A percentile compares a stretch with the other conserved stretches of the same genome.
Evolutionary conservation across 1,140 invertebrate species (phyloP).

Genomic region (Andrena cerasifolii): DNA sequence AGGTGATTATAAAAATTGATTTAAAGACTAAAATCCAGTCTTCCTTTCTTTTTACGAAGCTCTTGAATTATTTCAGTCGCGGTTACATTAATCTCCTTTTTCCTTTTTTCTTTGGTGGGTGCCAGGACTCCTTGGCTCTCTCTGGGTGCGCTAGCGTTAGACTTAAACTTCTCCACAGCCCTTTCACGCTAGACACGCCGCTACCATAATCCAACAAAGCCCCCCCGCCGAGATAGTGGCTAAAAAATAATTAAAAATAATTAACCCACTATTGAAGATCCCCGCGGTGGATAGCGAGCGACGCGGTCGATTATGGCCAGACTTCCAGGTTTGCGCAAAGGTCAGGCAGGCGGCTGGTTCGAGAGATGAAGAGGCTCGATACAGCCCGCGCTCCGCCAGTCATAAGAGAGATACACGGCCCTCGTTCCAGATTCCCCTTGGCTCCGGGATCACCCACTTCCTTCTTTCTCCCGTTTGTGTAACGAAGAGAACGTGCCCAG

Average conservation of each 20-base stretch:
- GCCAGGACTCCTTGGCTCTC: too few species aligned
- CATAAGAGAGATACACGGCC: neutral
- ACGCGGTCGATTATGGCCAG: conserved; percentile 14
- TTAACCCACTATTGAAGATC: conserved; percentile 19
- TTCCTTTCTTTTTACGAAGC: too few species aligned
- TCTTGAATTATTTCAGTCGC: too few species aligned
- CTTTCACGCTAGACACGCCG: neutral
- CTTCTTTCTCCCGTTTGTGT: conserved; percentile 16
- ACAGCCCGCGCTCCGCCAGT: conserved; percentile 1
- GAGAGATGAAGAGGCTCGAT: conserved; percentile 18
- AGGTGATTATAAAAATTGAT: too few species aligned
- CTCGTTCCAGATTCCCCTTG: conserved; percentile 22
- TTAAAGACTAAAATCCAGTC: too few species aligned
- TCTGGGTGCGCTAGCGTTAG: too few species aligned
- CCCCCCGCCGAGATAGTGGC: neutral
- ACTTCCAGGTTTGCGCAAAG: conserved; percentile 38
- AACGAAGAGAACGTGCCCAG: neutral
- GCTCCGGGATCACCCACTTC: neutral
- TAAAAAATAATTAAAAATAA: conserved; percentile 42
- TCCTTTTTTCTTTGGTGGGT: too few species aligned
- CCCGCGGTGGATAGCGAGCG: neutral
- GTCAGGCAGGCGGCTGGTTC: neutral
- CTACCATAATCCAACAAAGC: conserved; percentile 3
- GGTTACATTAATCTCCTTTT: too few species aligned
- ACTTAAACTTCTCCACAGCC: too few species aligned